Conservation (phyloP, 2,797 vertebrate species). For the Vespertilio murinus region DNA sequence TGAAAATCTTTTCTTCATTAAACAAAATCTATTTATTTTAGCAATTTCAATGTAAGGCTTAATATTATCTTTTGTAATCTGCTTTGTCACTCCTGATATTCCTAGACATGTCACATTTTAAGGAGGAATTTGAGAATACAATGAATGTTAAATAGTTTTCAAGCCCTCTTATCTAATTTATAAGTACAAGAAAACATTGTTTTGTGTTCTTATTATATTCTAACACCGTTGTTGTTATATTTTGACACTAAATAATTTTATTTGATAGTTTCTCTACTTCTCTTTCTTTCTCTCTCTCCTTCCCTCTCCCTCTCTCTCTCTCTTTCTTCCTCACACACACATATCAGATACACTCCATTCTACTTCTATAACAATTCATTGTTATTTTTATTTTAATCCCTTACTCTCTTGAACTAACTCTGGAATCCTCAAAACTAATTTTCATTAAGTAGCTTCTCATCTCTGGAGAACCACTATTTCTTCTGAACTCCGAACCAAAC, state of each 20-base stretch:
- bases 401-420: neutral
- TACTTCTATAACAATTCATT: neutral
- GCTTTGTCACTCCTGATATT: neutral
- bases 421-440: neutral
- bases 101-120: constrained; percentile 37
- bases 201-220: constrained; percentile 12
- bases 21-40: constrained; percentile 36
- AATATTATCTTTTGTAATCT: constrained; percentile 29
- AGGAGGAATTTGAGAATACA: constrained; percentile 24
- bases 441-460: neutral
- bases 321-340: neutral
- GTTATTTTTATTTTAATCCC: neutral
- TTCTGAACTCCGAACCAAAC: neutral
- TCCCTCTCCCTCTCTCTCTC: neutral
- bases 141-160: constrained; percentile 20
- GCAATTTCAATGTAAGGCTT: neutral
- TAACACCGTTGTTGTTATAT: neutral
- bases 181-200: constrained; percentile 25
- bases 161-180: neutral
- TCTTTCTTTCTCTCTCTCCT: neutral
- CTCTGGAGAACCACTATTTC: neutral
- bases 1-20: constrained; percentile 27
- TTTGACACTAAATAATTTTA: constrained; percentile 10
- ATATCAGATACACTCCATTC: neutral
- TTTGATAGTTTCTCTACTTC: neutral